phyloP scores from a whole-genome alignment of 2,888 invertebrate species.

The Pachydiplax longipennis region DNA sequence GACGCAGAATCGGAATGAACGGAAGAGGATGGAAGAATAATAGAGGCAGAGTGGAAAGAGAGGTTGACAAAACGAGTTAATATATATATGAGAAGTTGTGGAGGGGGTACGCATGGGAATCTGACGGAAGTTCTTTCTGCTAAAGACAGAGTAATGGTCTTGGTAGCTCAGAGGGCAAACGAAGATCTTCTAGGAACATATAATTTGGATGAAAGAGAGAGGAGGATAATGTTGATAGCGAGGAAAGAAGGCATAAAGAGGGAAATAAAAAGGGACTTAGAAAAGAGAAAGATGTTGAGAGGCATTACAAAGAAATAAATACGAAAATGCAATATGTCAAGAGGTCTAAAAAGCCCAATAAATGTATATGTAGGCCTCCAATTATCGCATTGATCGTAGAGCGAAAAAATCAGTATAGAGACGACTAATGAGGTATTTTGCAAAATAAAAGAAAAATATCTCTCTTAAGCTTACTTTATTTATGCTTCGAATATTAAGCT shows the following conservation, averaged over 20 bases:
- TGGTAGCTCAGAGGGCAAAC: background rate
- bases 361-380: no score
- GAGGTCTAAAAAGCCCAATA: background rate
- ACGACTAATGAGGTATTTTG: background rate
- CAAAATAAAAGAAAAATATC: no score
- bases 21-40: no score
- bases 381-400: no score
- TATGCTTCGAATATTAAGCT: no score
- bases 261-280: background rate
- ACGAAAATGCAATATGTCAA: background rate
- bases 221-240: background rate
- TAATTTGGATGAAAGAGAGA: background rate
- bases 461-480: no score
- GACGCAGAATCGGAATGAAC: background rate
- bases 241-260: no score
- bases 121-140: conserved; percentile 14
- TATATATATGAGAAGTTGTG: background rate
- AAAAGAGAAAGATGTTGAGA: background rate
- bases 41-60: background rate
- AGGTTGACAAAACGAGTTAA: background rate
- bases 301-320: background rate
- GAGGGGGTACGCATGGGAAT: conserved; percentile 4
- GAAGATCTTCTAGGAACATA: background rate
- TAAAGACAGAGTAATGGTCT: conserved; percentile 24
- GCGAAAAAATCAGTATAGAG: background rate